These are phyloP conservation scores for Sanderia malayensis DNA, from an alignment of 30 jellyfish, hydroid and myxozoan species.

Conservation along the genomic window DNA sequence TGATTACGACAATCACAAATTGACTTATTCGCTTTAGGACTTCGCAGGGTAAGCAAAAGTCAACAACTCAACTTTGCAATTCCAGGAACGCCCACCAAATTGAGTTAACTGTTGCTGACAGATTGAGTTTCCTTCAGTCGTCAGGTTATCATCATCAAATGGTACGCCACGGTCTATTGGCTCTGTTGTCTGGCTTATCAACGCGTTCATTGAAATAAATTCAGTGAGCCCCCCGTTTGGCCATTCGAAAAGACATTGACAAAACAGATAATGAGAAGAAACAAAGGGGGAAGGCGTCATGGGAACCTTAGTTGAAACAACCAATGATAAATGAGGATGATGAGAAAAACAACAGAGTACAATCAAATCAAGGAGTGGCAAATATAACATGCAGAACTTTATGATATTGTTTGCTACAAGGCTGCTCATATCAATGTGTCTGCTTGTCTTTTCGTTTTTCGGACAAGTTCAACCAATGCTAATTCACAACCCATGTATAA, in stretches of 20 bases:
- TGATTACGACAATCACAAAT: conserved; percentile 8
- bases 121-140: neutral
- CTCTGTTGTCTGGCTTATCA: neutral
- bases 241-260: neutral
- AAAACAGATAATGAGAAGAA: too few species aligned
- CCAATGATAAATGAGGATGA: neutral
- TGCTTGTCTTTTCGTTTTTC: too few species aligned
- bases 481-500: too few species aligned
- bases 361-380: conserved; percentile 1
- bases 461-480: too few species aligned
- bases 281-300: neutral
- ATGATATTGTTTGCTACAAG: too few species aligned
- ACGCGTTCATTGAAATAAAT: too few species aligned
- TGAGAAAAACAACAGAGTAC: neutral
- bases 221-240: neutral
- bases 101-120: neutral
- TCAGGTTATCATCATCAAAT: neutral
- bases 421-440: too few species aligned
- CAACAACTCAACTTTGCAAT: conserved; percentile 14
- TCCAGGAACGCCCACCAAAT: conserved; percentile 10
- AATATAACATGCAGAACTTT: too few species aligned
- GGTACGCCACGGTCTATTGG: too few species aligned
- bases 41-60: neutral
- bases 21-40: neutral
- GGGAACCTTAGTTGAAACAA: neutral